These are phyloP conservation scores for Pantherophis guttatus DNA, from an alignment of 2,113 vertebrate genomes.

Conservation along the genomic window DNA sequence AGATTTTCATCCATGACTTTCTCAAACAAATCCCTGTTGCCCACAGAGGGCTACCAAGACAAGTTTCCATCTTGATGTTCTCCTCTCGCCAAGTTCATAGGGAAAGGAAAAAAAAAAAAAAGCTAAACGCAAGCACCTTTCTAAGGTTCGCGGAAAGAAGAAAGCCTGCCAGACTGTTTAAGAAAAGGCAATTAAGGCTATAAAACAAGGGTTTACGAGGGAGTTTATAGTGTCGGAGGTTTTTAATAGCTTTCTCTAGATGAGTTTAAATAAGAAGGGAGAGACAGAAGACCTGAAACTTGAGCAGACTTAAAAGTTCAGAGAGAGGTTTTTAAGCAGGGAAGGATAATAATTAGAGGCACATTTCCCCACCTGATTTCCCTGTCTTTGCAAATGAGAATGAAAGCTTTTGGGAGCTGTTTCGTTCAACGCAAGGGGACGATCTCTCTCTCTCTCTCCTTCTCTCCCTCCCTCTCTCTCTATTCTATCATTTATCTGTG, in stretches of 20 bases:
- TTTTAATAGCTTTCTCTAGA: slow-evolving; percentile 81
- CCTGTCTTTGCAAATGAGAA: slow-evolving; percentile 67
- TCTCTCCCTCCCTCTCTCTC: too few species aligned
- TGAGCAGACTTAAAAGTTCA: slow-evolving; percentile 77
- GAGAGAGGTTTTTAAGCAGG: slow-evolving; percentile 70
- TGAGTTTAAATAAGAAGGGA: slow-evolving; percentile 75
- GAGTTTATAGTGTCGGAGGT: slow-evolving; percentile 79
- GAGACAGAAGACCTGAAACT: slow-evolving; percentile 73
- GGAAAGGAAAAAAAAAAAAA: neutral
- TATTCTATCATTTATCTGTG: too few species aligned
- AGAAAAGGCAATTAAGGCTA: slow-evolving; percentile 80
- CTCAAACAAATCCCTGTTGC: slow-evolving; percentile 6
- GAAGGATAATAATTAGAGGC: slow-evolving; percentile 70
- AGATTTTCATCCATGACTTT: neutral
- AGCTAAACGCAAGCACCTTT: slow-evolving; percentile 63
- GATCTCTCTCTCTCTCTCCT: neutral
- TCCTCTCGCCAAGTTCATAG: slow-evolving; percentile 28
- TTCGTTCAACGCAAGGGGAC: neutral
- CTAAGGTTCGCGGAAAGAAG: slow-evolving; percentile 67
- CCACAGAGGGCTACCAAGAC: slow-evolving; percentile 7
- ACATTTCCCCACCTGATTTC: slow-evolving; percentile 64
- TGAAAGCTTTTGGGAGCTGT: slow-evolving; percentile 22
- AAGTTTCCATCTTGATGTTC: neutral
- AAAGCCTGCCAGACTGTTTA: slow-evolving; percentile 70
- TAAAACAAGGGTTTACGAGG: slow-evolving; percentile 79